Evolutionary conservation across 2,888 invertebrate species (phyloP), one percentile per base, ranked within the genome.

Genomic region (Melinaea marsaeus): DNA sequence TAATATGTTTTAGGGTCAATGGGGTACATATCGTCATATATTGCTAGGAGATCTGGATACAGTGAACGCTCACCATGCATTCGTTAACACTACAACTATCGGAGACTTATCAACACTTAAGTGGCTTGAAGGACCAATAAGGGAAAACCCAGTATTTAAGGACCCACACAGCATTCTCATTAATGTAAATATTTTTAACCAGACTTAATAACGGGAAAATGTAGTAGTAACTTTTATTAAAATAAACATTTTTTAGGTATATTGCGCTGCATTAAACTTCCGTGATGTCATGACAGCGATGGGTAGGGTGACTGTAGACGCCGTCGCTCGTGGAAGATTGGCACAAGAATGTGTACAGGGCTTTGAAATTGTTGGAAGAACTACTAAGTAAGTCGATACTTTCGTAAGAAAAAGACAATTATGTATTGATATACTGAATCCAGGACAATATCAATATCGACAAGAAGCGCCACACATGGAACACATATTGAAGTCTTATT

Each of bases 201-300:
- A 46, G n/a, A 46, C 7, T 9, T 51, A 32, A 7, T 32, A 32
- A 32, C 22, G 32, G 22, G 5, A 3, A 32, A 22, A 32, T 11
- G 32, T 11, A 33, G 46, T 22, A 55, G 32, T 35, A 54, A 37
- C 58, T 58, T 33, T 13, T 55, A 92, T 3, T 32, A n/a, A 32
- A 37, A 33, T 51, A 51, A 32, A 51, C 32, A 9, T 51, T 5
- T 32, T 59, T 46, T 78, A 92, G 80, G 92, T 96, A 0, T 92
- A 94, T 74, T 97, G 95, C 78, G 88, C 96, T 0, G 93, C 97
- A 0, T 81, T 99, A 13, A 99, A 99, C 87, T 99, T 98, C 93
- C 94, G 97, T 76, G 99, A 99, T 81, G 92, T 99, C 0, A 98
- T 99, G 99, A 91, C 97, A 0, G 97, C 98, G 0, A 96, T 96